Percentiles rank a stretch among this genome's conserved stretches.
Evolutionary conservation across 2,888 invertebrate genomes (phyloP).

Genomic region (Chouioia cunea): DNA sequence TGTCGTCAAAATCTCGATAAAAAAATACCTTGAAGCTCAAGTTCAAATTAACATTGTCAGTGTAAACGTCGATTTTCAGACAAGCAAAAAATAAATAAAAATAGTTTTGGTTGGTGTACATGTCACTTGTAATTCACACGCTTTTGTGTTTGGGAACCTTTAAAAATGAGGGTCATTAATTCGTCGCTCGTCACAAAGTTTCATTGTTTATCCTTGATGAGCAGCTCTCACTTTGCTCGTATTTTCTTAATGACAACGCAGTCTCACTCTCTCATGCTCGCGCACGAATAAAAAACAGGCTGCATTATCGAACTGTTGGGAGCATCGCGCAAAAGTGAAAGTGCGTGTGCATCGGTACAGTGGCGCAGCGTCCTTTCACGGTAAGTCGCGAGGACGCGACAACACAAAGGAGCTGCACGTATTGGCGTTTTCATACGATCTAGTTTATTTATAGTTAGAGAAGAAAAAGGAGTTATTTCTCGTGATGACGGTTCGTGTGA

Average conservation of each 20-base stretch:
- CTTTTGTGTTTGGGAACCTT: too few species aligned
- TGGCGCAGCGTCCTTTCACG: slow-evolving; percentile 38
- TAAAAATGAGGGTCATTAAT: too few species aligned
- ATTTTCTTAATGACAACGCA: slow-evolving; percentile 9
- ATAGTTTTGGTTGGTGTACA: too few species aligned
- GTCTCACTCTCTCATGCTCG: not conserved
- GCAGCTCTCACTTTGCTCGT: slow-evolving; percentile 22
- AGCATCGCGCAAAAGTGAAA: slow-evolving; percentile 38
- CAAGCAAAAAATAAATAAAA: too few species aligned
- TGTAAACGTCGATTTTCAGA: too few species aligned
- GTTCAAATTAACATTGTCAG: too few species aligned
- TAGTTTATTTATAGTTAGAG: slow-evolving; percentile 15
- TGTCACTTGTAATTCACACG: too few species aligned
- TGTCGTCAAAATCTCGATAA: too few species aligned
- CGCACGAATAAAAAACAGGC: not conserved
- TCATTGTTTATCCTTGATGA: not conserved
- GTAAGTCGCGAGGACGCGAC: slow-evolving; percentile 24
- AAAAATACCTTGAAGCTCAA: too few species aligned
- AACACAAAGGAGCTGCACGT: slow-evolving; percentile 4
- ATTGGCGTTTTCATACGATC: not conserved
- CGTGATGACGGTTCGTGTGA: not conserved
- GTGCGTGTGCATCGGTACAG: not conserved
- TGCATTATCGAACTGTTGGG: not conserved
- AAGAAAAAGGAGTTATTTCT: slow-evolving; percentile 20
- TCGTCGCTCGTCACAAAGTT: not conserved